Percentiles rank a stretch among this genome's conserved stretches.
Evolutionary conservation across 2,113 vertebrate species (phyloP).

Genomic region (Pteronura brasiliensis): DNA sequence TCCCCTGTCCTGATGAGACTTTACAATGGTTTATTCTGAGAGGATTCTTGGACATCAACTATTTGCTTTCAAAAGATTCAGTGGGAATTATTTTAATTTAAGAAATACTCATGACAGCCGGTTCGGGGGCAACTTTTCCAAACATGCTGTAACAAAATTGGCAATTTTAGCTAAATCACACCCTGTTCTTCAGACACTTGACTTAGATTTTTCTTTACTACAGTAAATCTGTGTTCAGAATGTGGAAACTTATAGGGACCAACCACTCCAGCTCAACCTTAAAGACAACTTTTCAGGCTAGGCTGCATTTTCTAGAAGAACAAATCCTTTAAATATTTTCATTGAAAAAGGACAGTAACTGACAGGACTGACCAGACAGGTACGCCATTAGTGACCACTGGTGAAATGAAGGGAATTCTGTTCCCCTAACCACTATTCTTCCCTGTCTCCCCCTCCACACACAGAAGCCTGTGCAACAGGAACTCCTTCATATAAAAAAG

Average conservation of each 20-base stretch:
- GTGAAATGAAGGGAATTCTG: conserved; percentile 6
- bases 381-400: neutral
- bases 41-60: conserved; percentile 20
- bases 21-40: neutral
- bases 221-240: conserved; percentile 12
- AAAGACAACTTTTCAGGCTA: neutral
- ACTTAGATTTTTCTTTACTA: conserved; percentile 58
- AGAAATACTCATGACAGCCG: conserved; percentile 58
- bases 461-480: neutral
- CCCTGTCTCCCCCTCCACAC: neutral
- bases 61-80: conserved; percentile 55
- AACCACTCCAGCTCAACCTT: neutral
- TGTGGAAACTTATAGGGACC: neutral
- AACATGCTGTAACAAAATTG: conserved; percentile 54
- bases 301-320: conserved; percentile 3
- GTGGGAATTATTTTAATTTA: conserved; percentile 63
- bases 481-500: neutral
- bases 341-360: conserved; percentile 69
- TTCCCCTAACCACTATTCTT: neutral
- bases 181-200: conserved; percentile 57
- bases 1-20: conserved; percentile 7
- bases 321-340: conserved; percentile 61
- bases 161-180: conserved; percentile 62
- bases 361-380: neutral
- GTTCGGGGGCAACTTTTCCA: conserved; percentile 58